phyloP scores from a whole-genome alignment of 2,888 invertebrate species.

The Ichneumoninae sp. region DNA sequence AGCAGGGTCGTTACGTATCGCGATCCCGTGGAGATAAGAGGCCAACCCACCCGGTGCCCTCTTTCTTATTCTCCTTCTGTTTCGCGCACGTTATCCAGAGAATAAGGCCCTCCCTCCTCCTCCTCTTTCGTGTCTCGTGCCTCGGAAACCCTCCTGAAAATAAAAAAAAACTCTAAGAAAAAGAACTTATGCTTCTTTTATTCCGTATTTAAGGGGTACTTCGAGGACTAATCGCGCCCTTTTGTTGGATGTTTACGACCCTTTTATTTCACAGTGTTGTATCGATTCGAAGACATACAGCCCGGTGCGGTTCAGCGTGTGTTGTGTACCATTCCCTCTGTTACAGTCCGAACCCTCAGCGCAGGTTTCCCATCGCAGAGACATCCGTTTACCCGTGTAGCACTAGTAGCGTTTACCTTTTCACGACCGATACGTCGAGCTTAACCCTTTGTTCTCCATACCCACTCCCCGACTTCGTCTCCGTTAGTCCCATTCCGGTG shows the following conservation, averaged over 20 bases:
- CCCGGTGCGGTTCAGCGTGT: background rate
- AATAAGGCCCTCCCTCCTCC: conserved; percentile 32
- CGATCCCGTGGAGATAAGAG: conserved; percentile 60
- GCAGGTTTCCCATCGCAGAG: background rate
- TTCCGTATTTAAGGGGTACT: conserved; percentile 56
- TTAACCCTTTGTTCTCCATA: background rate
- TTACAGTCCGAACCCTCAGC: background rate
- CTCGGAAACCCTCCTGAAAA: conserved; percentile 5
- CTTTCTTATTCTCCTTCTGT: conserved; percentile 46
- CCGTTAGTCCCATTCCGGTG: background rate
- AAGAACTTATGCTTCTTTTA: conserved; percentile 53
- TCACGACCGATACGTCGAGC: conserved; percentile 12
- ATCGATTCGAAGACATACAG: conserved; percentile 37
- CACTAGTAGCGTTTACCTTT: conserved; percentile 15
- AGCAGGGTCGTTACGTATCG: conserved; percentile 49
- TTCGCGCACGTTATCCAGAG: conserved; percentile 23
- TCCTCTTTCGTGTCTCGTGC: conserved; percentile 24
- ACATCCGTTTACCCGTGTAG: background rate
- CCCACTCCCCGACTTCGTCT: background rate
- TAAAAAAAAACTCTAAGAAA: background rate
- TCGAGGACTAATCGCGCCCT: conserved; percentile 40
- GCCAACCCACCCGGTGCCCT: conserved; percentile 53
- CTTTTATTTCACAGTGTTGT: conserved; percentile 22
- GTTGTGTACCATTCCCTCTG: background rate
- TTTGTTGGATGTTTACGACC: conserved; percentile 25